Evolutionary conservation across 2,888 invertebrate genomes (phyloP).

Genomic region (Eristalinus sepulchralis): DNA sequence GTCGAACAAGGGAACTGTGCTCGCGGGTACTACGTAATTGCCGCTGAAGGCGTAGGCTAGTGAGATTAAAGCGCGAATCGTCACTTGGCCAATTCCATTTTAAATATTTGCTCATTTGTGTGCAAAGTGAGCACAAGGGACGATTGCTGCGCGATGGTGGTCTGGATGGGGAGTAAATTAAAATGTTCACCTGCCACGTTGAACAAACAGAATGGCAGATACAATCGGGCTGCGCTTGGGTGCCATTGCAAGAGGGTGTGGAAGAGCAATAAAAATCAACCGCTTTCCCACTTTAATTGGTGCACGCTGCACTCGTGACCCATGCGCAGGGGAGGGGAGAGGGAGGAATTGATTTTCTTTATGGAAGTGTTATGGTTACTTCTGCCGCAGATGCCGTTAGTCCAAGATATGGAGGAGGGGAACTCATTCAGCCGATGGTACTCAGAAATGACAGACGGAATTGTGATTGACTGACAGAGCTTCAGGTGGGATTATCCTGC

Average conservation of each 20-base stretch:
- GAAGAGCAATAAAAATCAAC: conserved; percentile 34
- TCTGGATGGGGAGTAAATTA: conserved; percentile 30
- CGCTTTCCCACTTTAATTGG: conserved; percentile 32
- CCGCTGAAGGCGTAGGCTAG: conserved; percentile 21
- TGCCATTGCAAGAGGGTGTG: not conserved
- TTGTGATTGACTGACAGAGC: conserved; percentile 27
- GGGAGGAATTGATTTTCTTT: conserved; percentile 12
- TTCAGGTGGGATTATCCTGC: not conserved
- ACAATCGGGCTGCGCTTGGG: conserved; percentile 38
- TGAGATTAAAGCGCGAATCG: conserved; percentile 60
- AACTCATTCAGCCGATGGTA: not conserved
- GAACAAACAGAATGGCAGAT: conserved; percentile 36
- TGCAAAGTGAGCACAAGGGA: not conserved
- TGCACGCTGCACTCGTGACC: not conserved
- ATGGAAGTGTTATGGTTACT: not conserved
- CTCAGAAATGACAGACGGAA: conserved; percentile 20
- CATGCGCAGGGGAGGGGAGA: not conserved
- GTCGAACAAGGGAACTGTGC: not conserved
- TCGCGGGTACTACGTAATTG: conserved; percentile 12
- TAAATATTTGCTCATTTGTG: conserved; percentile 43
- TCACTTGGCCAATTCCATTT: conserved; percentile 1
- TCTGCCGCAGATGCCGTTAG: not conserved
- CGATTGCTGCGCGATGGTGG: not conserved
- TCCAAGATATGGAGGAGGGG: not conserved
- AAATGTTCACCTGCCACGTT: conserved; percentile 45